These are phyloP conservation scores for Gastrophryne carolinensis DNA, from an alignment of 2,797 vertebrate species.

Conservation along the genomic window DNA sequence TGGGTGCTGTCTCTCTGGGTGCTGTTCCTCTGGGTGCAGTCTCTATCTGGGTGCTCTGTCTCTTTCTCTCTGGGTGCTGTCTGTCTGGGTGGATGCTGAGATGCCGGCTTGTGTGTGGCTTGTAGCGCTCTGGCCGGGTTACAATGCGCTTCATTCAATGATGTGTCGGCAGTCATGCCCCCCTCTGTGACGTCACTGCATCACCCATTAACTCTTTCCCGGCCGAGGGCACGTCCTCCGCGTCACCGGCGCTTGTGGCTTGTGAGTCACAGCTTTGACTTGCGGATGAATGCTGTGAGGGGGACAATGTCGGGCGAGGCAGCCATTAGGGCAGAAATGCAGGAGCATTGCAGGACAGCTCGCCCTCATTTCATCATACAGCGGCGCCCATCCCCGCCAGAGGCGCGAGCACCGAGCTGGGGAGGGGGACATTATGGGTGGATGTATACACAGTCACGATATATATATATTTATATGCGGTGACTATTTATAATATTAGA, in stretches of 20 bases:
- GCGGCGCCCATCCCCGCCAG: no score
- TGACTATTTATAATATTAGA: no score
- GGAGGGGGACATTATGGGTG: background rate
- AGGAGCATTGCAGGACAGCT: no score
- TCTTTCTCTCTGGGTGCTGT: background rate
- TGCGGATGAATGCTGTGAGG: no score
- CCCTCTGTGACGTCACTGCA: constrained; percentile 56
- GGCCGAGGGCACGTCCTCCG: background rate
- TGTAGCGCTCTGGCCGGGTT: background rate
- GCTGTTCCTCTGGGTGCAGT: background rate
- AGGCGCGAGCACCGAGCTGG: background rate
- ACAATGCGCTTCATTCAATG: constrained; percentile 39
- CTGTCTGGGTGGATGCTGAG: background rate
- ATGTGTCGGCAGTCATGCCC: constrained; percentile 60
- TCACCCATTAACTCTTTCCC: constrained; percentile 8
- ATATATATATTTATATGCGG: background rate
- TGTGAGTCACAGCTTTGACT: background rate
- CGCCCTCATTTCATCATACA: no score
- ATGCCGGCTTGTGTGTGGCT: background rate
- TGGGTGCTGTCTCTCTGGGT: background rate
- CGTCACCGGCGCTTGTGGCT: background rate
- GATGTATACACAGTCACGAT: background rate
- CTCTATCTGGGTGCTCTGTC: background rate
- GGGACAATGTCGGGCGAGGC: background rate
- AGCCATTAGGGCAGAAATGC: background rate